Percentiles rank a stretch among this genome's conserved stretches.
Evolutionary conservation across 2,888 invertebrate genomes (phyloP).

Genomic region (Drosophila birchii): DNA sequence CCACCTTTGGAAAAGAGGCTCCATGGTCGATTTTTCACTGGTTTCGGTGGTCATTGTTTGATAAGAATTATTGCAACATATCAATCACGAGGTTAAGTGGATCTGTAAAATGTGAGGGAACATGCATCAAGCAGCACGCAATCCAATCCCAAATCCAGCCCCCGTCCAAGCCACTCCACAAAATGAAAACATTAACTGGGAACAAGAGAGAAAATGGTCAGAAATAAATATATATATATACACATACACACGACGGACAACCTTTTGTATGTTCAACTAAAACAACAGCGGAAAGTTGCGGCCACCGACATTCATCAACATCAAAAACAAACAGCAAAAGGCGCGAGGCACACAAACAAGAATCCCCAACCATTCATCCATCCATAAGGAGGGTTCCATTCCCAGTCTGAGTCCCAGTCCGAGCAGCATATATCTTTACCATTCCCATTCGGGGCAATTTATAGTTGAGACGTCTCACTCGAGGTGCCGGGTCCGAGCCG

Average conservation of each 20-base stretch:
- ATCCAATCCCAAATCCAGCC: constrained; percentile 32
- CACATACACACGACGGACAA: constrained; percentile 37
- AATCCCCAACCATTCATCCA: constrained; percentile 33
- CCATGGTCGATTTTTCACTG: constrained; percentile 63
- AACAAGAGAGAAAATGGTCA: constrained; percentile 55
- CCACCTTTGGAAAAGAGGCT: constrained; percentile 49
- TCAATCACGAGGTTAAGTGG: constrained; percentile 78
- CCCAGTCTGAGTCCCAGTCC: constrained; percentile 26
- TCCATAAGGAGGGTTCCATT: constrained; percentile 28
- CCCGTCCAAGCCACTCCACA: constrained; percentile 39
- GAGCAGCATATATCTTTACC: constrained; percentile 7
- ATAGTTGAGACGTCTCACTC: constrained; percentile 67
- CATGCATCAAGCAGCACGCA: constrained; percentile 79
- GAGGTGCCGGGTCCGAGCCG: constrained; percentile 59
- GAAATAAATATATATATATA: constrained; percentile 27
- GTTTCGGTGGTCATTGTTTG: constrained; percentile 64
- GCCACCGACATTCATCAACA: constrained; percentile 77
- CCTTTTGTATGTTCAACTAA: constrained; percentile 34
- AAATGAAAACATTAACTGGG: constrained; percentile 74
- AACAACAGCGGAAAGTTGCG: constrained; percentile 64
- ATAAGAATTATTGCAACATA: constrained; percentile 79
- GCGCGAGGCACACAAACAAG: constrained; percentile 61
- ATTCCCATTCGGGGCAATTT: constrained; percentile 33
- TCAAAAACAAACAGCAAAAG: constrained; percentile 76
- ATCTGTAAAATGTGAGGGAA: constrained; percentile 74